Percentiles rank a stretch among this genome's conserved stretches.
Conservation (phyloP, 92 coral and sea anemone genomes). For the Epizoanthus ramosus region DNA sequence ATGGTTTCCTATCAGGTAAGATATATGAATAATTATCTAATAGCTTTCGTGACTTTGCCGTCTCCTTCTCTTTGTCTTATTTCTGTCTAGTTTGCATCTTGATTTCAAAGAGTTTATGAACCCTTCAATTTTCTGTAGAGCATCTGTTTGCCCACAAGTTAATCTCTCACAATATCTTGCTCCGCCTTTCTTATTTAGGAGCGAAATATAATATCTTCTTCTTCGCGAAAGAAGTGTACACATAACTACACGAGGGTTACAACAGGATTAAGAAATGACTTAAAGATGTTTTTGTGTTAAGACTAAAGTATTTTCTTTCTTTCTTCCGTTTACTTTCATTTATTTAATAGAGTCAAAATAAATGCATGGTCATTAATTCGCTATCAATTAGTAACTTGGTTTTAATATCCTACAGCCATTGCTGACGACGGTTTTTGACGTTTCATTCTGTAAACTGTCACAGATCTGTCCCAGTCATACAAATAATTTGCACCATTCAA, state of each 20-base stretch:
- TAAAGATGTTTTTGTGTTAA: conserved; percentile 13
- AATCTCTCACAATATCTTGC: not conserved
- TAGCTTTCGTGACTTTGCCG: not conserved
- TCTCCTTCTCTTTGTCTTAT: not conserved
- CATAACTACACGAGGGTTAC: conserved; percentile 20
- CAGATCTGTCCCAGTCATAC: not conserved
- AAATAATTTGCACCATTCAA: conserved; percentile 1
- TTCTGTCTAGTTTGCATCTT: not conserved
- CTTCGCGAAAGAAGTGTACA: conserved; percentile 22
- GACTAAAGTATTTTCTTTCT: not conserved
- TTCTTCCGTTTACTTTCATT: conserved; percentile 10
- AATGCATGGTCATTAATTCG: conserved; percentile 12
- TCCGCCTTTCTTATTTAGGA: conserved; percentile 22
- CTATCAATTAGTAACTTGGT: not conserved
- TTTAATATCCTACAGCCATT: not conserved
- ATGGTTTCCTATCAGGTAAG: too few relatives aligned
- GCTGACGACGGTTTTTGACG: conserved; percentile 1
- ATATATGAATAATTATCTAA: not conserved
- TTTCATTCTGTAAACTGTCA: conserved; percentile 19
- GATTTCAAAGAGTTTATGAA: not conserved
- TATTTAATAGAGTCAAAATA: not conserved
- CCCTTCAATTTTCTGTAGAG: not conserved
- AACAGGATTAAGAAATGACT: conserved; percentile 24
- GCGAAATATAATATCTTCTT: not conserved
- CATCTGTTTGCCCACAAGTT: not conserved